Percentiles rank a stretch among this genome's conserved stretches.
Evolutionary conservation across 2,113 vertebrate genomes (phyloP).

Genomic region (Anser brachyrhynchus): DNA sequence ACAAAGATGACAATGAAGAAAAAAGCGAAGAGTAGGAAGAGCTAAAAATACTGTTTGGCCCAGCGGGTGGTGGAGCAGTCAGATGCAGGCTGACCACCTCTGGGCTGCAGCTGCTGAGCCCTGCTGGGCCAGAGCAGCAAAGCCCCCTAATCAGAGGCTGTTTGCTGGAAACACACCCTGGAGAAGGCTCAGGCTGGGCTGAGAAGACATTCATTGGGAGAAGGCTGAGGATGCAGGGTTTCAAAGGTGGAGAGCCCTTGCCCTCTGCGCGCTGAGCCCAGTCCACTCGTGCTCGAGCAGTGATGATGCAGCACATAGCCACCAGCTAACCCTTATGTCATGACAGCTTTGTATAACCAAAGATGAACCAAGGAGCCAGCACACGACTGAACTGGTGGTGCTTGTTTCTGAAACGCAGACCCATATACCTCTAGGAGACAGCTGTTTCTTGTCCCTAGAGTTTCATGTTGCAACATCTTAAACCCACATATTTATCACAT

Average conservation of each 20-base stretch:
- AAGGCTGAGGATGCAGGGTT: background rate
- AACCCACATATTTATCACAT: accelerated
- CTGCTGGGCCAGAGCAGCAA: background rate
- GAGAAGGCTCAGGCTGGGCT: background rate
- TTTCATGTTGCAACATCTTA: background rate
- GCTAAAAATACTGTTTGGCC: background rate
- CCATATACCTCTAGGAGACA: background rate
- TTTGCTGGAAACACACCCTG: background rate
- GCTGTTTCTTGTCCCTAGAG: background rate
- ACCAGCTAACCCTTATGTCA: background rate
- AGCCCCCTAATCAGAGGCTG: background rate
- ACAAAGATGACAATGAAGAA: background rate
- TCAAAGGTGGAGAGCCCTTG: background rate
- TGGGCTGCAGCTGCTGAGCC: background rate
- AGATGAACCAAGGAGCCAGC: background rate
- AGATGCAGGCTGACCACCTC: background rate
- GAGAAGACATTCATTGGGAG: background rate
- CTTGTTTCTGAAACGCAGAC: background rate
- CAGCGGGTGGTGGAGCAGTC: background rate
- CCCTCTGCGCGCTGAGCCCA: background rate
- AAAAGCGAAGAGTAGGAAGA: background rate
- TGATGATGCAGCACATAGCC: background rate
- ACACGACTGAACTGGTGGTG: background rate
- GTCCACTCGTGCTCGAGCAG: accelerated
- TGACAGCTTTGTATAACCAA: background rate